Base-by-base conservation (phyloP, 2,888 invertebrate genomes). In the Troglohyphantes excavatus region DNA sequence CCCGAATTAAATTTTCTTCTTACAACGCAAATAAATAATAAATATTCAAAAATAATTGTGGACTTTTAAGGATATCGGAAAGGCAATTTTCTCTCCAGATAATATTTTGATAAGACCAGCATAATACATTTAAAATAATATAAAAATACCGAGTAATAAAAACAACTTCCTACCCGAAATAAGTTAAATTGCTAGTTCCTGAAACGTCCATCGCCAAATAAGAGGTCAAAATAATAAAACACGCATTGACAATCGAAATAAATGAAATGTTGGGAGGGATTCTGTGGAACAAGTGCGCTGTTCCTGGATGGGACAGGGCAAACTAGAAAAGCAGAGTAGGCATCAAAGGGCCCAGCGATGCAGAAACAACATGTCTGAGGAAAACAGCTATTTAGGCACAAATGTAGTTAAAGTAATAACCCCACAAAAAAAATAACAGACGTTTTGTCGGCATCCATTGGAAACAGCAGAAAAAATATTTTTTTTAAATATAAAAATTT, bases 281-380 rank as follows among this genome's bases (percentile, higher is more conserved):
- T 39, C 39, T 53, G 5, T 53, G 53, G 53, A 53, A 53, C 53
- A 53, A 5, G 53, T 53, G 17, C 9, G n/a, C 53, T 53, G 53
- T 53, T 53, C 53, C 5, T 53, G 53, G 13, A 46, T 46, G 46
- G 46, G n/a, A 23, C 63, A 11, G 21, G 26, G 19, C 7, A 21
- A 27, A n/a, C 46, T 2, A 7, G 46, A 72, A 72, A 72, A 72
- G 26, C 46, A n/a, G 72, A 72, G 72, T 46, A 72, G 23, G 46
- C 53, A 72, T 72, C 27, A 72, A 70, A 21, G 27, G 17, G 27
- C n/a, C 23, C 72, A 46, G 7, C 46, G 46, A 72, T 53, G 72
- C 72, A 33, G 46, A 53, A 53, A 53, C 17, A 53, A 53, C 53
- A 53, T 53, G 53, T 7, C n/a, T 53, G 17, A n/a, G n/a, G 53